Evolutionary conservation across 2,888 invertebrate species (phyloP), one percentile per base, ranked within the genome.

Genomic region (Tetragnatha montana): DNA sequence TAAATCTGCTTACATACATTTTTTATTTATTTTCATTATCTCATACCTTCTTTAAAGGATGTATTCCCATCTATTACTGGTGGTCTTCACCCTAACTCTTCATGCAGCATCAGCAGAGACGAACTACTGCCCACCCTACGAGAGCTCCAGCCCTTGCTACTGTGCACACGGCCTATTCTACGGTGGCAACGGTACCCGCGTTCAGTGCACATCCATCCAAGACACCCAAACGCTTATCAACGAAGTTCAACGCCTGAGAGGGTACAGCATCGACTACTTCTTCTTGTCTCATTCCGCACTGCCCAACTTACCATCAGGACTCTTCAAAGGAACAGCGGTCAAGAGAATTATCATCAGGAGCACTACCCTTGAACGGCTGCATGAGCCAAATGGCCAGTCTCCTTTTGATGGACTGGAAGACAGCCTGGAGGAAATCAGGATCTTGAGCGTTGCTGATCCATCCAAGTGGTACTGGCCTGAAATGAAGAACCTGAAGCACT

Each of bases 321-420:
- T 83, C 12, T 88, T 83, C 35, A 21, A 14, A 22, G 83, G 79
- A n/a, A 79, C 73, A 0, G 35, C 35, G 60, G 68, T 88, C 3
- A 80, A 49, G 74, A 19, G 70, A 60, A 6, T 88, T 17, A 19
- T 51, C 19, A 74, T 88, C n/a, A 6, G 19, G 60, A 35, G 19
- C 47, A 83, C 82, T 49, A 22, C 8, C 0, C 14, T 83, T n/a
- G 78, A 68, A 8, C 79, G 79, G 17, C 49, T 88, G 14, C 79
- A 82, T 47, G 50, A n/a, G 8, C 88, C 83, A 19, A 35, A 35
- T 35, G 35, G 35, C 4, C 35, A 35, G 35, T 88, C 88, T 21
- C 88, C 88, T 17, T 88, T 88, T 60, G 78, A 76, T 68, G 88
- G 88, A 7, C 83, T 88, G 7, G 79, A 88, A 10, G 21, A 79